Evolutionary conservation across 2,888 invertebrate genomes (phyloP).

Genomic region (Tubiluchus corallicola): DNA sequence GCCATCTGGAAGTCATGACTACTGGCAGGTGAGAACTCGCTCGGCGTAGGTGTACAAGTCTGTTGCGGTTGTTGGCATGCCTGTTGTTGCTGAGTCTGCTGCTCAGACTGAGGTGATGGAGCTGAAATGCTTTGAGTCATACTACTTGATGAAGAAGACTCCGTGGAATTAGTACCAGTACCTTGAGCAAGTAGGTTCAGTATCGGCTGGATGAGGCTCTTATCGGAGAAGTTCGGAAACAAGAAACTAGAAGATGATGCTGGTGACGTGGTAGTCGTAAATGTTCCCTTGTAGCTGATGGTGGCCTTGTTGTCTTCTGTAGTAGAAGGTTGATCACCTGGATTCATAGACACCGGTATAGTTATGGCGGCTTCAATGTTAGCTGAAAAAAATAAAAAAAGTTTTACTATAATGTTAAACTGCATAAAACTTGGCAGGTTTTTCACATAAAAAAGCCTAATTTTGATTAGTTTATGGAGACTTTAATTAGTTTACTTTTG

Average conservation of each 20-base stretch:
- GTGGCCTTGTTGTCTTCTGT: constrained; percentile 20
- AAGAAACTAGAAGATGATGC: constrained; percentile 14
- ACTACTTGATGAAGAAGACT: constrained; percentile 23
- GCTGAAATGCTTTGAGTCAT: constrained; percentile 34
- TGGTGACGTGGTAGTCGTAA: constrained; percentile 42
- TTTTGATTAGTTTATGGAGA: no score
- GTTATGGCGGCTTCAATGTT: not conserved
- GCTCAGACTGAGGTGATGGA: constrained; percentile 35
- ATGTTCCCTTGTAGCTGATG: constrained; percentile 44
- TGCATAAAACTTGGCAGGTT: no score
- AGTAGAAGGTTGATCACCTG: not conserved
- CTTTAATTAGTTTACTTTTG: no score
- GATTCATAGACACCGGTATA: not conserved
- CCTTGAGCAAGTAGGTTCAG: constrained; percentile 21
- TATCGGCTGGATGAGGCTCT: constrained; percentile 21
- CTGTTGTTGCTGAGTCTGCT: constrained; percentile 24
- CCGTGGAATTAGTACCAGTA: constrained; percentile 8
- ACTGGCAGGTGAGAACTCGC: not conserved
- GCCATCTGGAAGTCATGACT: constrained; percentile 4
- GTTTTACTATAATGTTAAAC: no score
- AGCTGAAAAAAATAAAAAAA: not conserved
- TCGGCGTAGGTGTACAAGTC: not conserved
- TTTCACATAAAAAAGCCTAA: no score
- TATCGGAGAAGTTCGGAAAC: constrained; percentile 15
- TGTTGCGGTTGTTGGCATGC: constrained; percentile 29